Evolutionary conservation across 2,113 vertebrate species (phyloP), one percentile per base, ranked within the genome.

Genomic region (Malurus melanocephalus): DNA sequence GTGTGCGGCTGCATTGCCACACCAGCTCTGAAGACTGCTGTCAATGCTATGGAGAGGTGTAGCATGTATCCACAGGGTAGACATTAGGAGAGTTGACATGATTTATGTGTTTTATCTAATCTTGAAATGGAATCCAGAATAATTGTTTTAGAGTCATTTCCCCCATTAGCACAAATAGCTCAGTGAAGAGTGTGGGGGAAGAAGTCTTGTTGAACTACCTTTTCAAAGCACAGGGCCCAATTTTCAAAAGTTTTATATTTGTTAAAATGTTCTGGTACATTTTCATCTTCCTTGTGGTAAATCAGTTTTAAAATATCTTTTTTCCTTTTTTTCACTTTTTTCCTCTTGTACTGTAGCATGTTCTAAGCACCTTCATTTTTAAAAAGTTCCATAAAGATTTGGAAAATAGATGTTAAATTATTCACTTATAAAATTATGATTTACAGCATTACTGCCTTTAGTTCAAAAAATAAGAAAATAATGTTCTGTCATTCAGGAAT

Each of bases 281-380:
- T 93, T 91, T 95, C 84, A 86, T 94, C 69, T 90, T 95, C 94
- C 84, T 86, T 80, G 38, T 68, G 28, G 80, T 91, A 92, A 92
- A 93, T 87, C 62, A 35, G n/a, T 80, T 95, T 89, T 85, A 86
- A 93, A 96, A 57, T 30, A 52, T 72, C 65, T 61, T 90, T 18
- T 88, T 51, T 78, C 85, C 2, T 87, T 49, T 88, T 92, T 93
- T 83, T 82, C 55, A 59, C 35, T 71, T 93, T 93, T 90, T 87
- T 96, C 93, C 80, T 91, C 90, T 92, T 89, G 94, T 97, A 95
- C 90, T 97, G 95, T 96, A 96, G 95, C 92, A 94, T 92, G 91
- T 84, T 96, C 74, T 87, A 93, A 71, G 96, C 95, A 96, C 95
- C 94, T 96, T 94, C 94, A 81, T 95, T 88, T 85, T 68, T 90